Evolutionary conservation across 1,140 invertebrate genomes (phyloP).

Genomic region (Trachelipus rathkii): DNA sequence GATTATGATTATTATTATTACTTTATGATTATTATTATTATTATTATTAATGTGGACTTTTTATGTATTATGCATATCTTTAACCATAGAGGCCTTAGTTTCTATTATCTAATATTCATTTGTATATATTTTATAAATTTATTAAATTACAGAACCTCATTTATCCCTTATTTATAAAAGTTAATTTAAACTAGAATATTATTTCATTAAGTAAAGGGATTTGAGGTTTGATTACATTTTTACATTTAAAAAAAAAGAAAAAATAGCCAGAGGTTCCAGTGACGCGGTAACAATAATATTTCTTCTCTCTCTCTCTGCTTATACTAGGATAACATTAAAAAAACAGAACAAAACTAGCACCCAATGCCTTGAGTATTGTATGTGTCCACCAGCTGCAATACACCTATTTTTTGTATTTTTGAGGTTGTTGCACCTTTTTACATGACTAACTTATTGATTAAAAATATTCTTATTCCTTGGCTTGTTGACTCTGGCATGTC

Average conservation of each 20-base stretch:
- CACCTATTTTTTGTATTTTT: slow-evolving; percentile 37
- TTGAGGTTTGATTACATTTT: no score
- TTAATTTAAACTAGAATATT: no score
- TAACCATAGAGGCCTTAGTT: no score
- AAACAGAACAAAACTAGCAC: slow-evolving; percentile 49
- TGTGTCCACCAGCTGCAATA: slow-evolving; percentile 44
- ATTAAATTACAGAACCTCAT: no score
- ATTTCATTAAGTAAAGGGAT: no score
- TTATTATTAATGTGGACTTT: no score
- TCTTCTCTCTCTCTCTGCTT: slow-evolving; percentile 48
- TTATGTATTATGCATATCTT: no score
- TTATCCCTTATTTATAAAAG: no score
- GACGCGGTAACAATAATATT: slow-evolving; percentile 34
- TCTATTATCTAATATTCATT: no score
- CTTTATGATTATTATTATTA: no score
- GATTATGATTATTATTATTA: no score
- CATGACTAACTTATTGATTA: slow-evolving; percentile 27
- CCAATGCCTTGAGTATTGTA: slow-evolving; percentile 50
- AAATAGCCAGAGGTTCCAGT: not conserved
- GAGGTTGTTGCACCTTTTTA: slow-evolving; percentile 42
- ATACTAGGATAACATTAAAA: slow-evolving; percentile 49
- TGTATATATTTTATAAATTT: no score
- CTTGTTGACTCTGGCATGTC: slow-evolving; percentile 40
- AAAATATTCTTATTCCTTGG: not conserved
- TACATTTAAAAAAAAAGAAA: not conserved